Conservation (phyloP, 2,797 vertebrate genomes). For the Halcyon smyrnensis region DNA sequence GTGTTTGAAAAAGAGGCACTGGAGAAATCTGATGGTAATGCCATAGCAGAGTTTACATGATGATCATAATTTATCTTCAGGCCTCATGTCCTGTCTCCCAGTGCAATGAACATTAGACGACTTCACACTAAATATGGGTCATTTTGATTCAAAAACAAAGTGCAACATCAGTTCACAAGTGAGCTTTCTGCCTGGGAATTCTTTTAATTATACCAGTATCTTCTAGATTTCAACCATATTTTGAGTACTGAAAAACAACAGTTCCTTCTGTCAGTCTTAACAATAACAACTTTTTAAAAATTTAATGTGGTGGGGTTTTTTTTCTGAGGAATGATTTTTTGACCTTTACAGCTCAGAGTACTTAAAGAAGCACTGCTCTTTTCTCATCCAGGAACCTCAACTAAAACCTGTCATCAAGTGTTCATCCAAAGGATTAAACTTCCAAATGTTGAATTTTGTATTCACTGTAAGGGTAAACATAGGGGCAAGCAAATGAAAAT, state of each 20-base stretch:
- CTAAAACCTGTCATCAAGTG: slow-evolving; percentile 27
- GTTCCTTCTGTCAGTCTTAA: neutral
- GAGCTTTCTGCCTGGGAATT: neutral
- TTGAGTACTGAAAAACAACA: neutral
- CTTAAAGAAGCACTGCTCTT: neutral
- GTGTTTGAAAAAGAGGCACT: neutral
- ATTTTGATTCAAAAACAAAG: neutral
- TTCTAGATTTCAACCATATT: neutral
- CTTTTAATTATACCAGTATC: neutral
- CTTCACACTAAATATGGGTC: neutral
- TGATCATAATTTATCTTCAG: neutral
- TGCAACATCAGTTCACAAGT: neutral
- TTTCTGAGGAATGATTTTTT: neutral
- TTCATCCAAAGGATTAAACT: neutral
- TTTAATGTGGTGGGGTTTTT: neutral
- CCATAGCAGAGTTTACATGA: neutral
- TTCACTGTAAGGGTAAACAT: neutral
- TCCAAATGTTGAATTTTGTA: neutral
- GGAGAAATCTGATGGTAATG: neutral
- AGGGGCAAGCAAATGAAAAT: neutral
- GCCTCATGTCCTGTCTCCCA: neutral
- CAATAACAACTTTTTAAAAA: neutral
- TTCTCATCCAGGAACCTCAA: neutral
- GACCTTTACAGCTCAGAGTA: neutral
- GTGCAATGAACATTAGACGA: neutral